Evolutionary conservation across 2,797 vertebrate genomes (phyloP).

Genomic region (Euthynnus affinis): DNA sequence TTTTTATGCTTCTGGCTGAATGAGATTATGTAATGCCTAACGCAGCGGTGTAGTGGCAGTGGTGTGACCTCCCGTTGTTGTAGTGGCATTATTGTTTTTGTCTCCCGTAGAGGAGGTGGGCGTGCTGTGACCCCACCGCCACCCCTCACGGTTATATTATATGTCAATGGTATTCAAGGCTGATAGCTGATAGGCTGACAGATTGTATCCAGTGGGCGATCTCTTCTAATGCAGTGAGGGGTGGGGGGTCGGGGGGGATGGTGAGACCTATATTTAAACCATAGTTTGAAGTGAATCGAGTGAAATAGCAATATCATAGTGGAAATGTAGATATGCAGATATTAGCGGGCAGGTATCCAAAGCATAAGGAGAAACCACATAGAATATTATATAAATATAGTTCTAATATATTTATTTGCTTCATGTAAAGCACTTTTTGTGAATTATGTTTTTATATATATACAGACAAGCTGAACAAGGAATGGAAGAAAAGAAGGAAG

Average conservation of each 20-base stretch:
- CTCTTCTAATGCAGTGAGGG: not conserved
- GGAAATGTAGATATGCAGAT: not conserved
- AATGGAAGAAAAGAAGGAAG: not conserved
- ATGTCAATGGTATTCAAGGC: slow-evolving; percentile 40
- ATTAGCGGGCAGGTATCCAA: no score
- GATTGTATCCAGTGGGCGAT: slow-evolving; percentile 1
- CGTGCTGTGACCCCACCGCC: slow-evolving; percentile 14
- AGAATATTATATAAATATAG: no score
- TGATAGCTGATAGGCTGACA: slow-evolving; percentile 37
- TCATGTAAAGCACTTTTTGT: no score
- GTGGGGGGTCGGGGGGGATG: no score
- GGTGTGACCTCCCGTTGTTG: slow-evolving; percentile 21
- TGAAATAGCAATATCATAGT: not conserved
- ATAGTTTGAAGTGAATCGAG: not conserved
- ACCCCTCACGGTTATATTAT: slow-evolving; percentile 13
- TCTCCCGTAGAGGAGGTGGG: slow-evolving; percentile 35
- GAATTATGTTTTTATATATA: no score
- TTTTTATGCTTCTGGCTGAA: not conserved
- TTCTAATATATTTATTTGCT: no score
- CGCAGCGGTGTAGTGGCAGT: not conserved
- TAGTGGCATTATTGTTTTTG: slow-evolving; percentile 36
- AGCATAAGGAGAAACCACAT: not conserved
- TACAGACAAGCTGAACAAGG: not conserved
- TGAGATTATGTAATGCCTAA: not conserved
- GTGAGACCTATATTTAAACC: not conserved